Evolutionary conservation across 1,140 invertebrate species (phyloP).

Genomic region (Carcinoscorpius rotundicauda): DNA sequence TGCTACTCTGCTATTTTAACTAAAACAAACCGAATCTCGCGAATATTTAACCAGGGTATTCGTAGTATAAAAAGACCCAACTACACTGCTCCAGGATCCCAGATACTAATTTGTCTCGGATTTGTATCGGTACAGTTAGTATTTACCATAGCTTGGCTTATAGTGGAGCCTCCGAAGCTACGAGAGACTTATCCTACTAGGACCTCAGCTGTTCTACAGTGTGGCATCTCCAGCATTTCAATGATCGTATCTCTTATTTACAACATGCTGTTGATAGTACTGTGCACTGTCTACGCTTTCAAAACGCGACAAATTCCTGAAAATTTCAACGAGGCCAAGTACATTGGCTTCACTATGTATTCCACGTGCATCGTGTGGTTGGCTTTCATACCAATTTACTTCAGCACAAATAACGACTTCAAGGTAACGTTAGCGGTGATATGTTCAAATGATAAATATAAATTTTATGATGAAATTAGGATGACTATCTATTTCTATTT

Average conservation of each 20-base stretch:
- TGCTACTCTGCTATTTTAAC: constrained; percentile 62
- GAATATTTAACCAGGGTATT: constrained; percentile 55
- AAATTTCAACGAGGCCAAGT: constrained; percentile 58
- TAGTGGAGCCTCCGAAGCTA: constrained; percentile 48
- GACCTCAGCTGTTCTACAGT: constrained; percentile 45
- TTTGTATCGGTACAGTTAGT: constrained; percentile 48
- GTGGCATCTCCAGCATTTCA: constrained; percentile 53
- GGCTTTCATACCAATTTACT: constrained; percentile 57
- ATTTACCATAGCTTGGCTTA: constrained; percentile 49
- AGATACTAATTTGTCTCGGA: constrained; percentile 45
- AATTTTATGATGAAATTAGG: no score
- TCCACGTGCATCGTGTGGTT: constrained; percentile 62
- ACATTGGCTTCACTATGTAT: constrained; percentile 61
- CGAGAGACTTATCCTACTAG: constrained; percentile 42
- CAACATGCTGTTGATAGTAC: constrained; percentile 57
- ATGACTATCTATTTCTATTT: no score
- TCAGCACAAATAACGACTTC: constrained; percentile 50
- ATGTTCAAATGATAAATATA: no score
- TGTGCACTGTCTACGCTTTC: constrained; percentile 60
- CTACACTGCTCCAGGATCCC: constrained; percentile 47
- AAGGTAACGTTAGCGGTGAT: constrained; percentile 32
- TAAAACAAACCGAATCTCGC: constrained; percentile 61
- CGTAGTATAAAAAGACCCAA: constrained; percentile 46
- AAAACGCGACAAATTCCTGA: constrained; percentile 60
- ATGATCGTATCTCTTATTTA: constrained; percentile 58